These are phyloP conservation scores for Heliconius hewitsoni DNA, from an alignment of 1,140 invertebrate genomes.

Conservation along the genomic window DNA sequence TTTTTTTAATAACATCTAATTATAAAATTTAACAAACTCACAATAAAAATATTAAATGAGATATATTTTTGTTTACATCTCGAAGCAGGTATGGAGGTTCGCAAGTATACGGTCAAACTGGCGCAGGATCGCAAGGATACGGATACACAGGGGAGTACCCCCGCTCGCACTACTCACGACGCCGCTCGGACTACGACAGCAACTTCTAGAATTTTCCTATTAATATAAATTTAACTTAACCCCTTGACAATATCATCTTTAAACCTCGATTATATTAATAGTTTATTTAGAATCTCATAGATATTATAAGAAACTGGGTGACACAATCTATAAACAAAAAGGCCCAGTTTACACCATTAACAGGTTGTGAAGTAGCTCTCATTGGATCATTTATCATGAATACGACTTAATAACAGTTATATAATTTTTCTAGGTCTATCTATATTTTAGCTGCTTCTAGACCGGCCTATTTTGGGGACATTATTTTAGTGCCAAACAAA, in stretches of 20 bases:
- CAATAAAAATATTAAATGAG: too few species aligned
- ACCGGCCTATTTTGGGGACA: conserved; percentile 61
- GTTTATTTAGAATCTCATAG: conserved; percentile 29
- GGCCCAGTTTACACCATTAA: conserved; percentile 47
- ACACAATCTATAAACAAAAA: background rate
- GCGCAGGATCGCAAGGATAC: conserved; percentile 77
- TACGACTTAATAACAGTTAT: conserved; percentile 39
- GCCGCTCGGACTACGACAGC: conserved; percentile 84
- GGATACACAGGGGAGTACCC: conserved; percentile 79
- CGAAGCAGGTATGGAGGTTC: conserved; percentile 57
- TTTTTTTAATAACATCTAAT: too few species aligned
- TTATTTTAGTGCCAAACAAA: conserved; percentile 59
- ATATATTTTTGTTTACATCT: background rate
- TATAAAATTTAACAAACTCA: too few species aligned
- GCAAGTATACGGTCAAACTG: conserved; percentile 77
- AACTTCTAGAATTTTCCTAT: conserved; percentile 77
- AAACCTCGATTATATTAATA: conserved; percentile 56
- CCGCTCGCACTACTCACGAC: conserved; percentile 79
- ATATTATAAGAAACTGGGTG: conserved; percentile 24
- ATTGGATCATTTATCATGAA: conserved; percentile 33
- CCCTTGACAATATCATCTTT: conserved; percentile 76
- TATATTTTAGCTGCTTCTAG: conserved; percentile 60
- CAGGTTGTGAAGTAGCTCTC: conserved; percentile 68
- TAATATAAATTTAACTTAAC: conserved; percentile 46
- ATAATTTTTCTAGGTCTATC: conserved; percentile 37